A percentile compares a stretch with the other conserved stretches of the same genome.
Conservation (phyloP, 2,113 vertebrate species). For the Dasyurus viverrinus region DNA sequence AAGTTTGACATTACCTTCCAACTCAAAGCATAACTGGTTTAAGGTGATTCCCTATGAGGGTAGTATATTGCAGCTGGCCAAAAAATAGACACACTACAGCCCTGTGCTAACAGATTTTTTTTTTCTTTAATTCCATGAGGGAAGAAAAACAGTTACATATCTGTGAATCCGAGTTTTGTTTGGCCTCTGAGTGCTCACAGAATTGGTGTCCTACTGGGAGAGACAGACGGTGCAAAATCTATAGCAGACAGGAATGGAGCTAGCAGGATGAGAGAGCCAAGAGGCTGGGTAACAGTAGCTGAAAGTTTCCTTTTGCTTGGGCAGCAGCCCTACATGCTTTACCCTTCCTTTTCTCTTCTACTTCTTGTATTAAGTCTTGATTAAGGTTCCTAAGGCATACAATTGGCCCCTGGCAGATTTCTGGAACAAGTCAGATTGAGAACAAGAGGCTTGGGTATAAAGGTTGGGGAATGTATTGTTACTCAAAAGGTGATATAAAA, state of each 20-base stretch:
- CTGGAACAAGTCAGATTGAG: accelerated
- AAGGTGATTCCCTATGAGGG: constrained; percentile 86
- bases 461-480: accelerated
- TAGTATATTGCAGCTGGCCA: constrained; percentile 87
- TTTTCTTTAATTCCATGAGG: constrained; percentile 79
- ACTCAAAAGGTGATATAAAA: neutral
- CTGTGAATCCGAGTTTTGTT: constrained; percentile 79
- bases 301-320: accelerated
- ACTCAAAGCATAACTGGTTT: constrained; percentile 84
- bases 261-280: neutral
- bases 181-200: constrained; percentile 67
- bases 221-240: constrained; percentile 45
- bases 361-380: neutral
- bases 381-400: neutral
- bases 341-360: neutral
- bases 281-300: neutral
- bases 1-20: constrained; percentile 82
- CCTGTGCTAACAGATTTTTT: constrained; percentile 80
- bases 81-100: constrained; percentile 87
- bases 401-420: neutral
- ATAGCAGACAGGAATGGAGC: neutral
- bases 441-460: neutral
- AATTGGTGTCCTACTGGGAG: constrained; percentile 57
- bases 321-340: accelerated
- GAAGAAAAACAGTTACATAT: constrained; percentile 81